Base-by-base conservation (phyloP, 2,797 vertebrate genomes). In the Arnoldichthys spilopterus region DNA sequence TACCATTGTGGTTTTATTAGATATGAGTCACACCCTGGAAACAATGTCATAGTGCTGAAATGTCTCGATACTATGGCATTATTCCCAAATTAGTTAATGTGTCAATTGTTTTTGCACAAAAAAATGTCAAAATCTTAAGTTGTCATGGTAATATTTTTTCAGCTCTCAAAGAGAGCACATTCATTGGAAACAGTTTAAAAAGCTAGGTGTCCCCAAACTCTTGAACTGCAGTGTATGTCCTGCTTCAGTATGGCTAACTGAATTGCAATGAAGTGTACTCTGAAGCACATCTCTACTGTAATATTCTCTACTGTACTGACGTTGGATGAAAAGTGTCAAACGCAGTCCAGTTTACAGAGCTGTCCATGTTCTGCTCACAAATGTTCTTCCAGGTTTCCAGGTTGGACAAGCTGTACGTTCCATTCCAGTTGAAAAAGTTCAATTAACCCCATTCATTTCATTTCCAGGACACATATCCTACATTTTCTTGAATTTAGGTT, bases 251-350 rank as follows among this genome's bases (percentile, higher is more conserved):
- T 26, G 15, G 26, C 58, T 61, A 26, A 61, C 26, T 26, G 26
- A 61, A 4, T 18, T 32, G 58, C 58, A 15, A 26, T 61, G 4
- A 58, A 58, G 22, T 58, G 15, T 22, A 5, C 32, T 32, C 54
- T 26, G 54, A 22, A 58, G 30, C 26, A 61, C 12, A 6, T 28
- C 30, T 32, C 26, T 61, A 61, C 58, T 61, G 58, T 61, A 61
- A 63, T 40, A 34, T 22, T n/a, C 61, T 63, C 18, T 63, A 63
- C 61, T 63, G 61, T 63, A 40, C 40, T 63, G 54, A 58, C 26
- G 24, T 22, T n/a, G 20, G 20, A 6, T 28, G 56, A 28, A 59
- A 16, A 12, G 8, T 62, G 15, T n/a, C n/a, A 15, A 20, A 2
- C 1, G 26, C 4, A 6, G 54, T 9, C 22, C 24, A 32, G 58